A percentile compares a stretch with the other conserved stretches of the same genome.
These are phyloP conservation scores for Polydrusus cervinus DNA, from an alignment of 2,888 invertebrate species.

Conservation along the genomic window DNA sequence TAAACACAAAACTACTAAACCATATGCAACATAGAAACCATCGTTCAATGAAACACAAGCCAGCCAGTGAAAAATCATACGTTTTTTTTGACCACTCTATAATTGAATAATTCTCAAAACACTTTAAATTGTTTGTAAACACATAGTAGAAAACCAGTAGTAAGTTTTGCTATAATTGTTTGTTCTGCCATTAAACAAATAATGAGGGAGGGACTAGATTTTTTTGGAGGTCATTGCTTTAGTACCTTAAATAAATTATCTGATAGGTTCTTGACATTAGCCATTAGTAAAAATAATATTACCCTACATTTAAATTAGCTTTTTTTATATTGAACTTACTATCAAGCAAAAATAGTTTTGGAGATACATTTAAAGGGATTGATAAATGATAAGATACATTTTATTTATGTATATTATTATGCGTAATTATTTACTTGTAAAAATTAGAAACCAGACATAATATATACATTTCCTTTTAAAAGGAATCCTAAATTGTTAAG, in stretches of 20 bases:
- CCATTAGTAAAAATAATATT: not conserved
- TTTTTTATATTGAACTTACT: not conserved
- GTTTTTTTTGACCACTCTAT: slow-evolving; percentile 4
- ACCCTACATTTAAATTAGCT: not conserved
- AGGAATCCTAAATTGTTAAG: not conserved
- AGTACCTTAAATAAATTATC: not conserved
- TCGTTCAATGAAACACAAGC: no score
- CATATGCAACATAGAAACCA: no score
- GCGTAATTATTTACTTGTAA: no score
- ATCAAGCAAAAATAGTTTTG: not conserved
- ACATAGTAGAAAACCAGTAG: slow-evolving; percentile 2
- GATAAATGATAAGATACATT: no score
- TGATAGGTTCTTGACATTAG: slow-evolving; percentile 12
- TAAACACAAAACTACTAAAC: no score
- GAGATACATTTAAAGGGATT: no score
- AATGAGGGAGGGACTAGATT: slow-evolving; percentile 2
- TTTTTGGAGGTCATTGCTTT: slow-evolving; percentile 11
- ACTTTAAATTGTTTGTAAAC: slow-evolving; percentile 24
- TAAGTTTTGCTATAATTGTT: slow-evolving; percentile 12
- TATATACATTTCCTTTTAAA: not conserved
- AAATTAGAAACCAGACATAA: no score
- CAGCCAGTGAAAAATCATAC: not conserved
- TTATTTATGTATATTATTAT: no score
- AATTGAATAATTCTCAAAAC: not conserved
- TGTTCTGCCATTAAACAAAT: slow-evolving; percentile 5